These are phyloP conservation scores for Epinephelus fuscoguttatus DNA, from an alignment of 2,113 vertebrate genomes.

Conservation along the genomic window DNA sequence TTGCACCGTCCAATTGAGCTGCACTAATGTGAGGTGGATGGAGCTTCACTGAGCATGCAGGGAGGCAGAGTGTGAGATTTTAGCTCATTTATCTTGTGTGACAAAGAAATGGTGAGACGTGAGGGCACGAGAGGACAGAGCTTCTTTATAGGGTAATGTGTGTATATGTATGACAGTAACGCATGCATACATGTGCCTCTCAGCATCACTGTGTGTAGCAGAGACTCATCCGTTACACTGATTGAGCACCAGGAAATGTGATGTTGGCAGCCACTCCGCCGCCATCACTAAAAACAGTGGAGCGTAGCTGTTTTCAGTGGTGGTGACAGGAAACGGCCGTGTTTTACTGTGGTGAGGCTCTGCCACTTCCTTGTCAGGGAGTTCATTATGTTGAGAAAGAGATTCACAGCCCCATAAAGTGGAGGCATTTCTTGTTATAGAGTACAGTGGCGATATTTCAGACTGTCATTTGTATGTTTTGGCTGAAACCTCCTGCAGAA, in stretches of 20 bases:
- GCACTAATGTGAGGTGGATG: slow-evolving; percentile 35
- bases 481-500: slow-evolving; percentile 10
- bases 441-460: slow-evolving; percentile 25
- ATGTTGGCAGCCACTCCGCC: slow-evolving; percentile 5
- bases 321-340: slow-evolving; percentile 41
- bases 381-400: slow-evolving; percentile 57
- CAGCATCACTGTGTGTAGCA: slow-evolving; percentile 20
- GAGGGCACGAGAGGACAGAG: slow-evolving; percentile 7
- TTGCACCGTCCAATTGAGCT: slow-evolving; percentile 25
- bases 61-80: slow-evolving; percentile 6
- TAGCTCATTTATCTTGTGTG: slow-evolving; percentile 44
- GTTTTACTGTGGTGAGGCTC: slow-evolving; percentile 46
- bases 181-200: slow-evolving; percentile 2
- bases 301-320: slow-evolving; percentile 27
- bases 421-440: slow-evolving; percentile 36
- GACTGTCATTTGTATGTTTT: slow-evolving; percentile 2
- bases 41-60: slow-evolving; percentile 20
- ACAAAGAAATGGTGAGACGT: slow-evolving; percentile 7
- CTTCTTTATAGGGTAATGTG: slow-evolving; percentile 9
- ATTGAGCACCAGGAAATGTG: slow-evolving; percentile 50
- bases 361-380: slow-evolving; percentile 48
- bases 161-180: slow-evolving; percentile 2
- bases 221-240: slow-evolving; percentile 40
- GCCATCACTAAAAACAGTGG: slow-evolving; percentile 35
- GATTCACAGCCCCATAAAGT: slow-evolving; percentile 51